Evolutionary conservation across 2,797 vertebrate genomes (phyloP).

Genomic region (Etheostoma perlongum): DNA sequence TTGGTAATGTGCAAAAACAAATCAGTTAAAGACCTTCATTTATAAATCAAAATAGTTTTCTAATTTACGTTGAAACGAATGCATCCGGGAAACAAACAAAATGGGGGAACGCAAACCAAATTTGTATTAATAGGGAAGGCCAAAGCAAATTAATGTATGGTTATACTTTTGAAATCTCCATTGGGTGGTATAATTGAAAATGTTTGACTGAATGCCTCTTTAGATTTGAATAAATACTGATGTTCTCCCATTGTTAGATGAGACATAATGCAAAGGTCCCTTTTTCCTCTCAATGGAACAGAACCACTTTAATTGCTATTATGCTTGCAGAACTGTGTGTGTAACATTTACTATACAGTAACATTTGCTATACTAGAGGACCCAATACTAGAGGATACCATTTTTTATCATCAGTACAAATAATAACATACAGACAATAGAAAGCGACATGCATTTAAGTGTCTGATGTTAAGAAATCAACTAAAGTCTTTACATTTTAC

Average conservation of each 20-base stretch:
- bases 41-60: constrained; percentile 1
- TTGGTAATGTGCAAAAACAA: constrained; percentile 34
- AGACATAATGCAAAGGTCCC: background rate
- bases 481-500: background rate
- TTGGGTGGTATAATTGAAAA: constrained; percentile 33
- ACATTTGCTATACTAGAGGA: background rate
- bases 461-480: background rate
- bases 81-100: constrained; percentile 11
- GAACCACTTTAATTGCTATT: constrained; percentile 8
- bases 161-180: constrained; percentile 37
- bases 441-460: background rate
- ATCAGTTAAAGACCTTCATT: constrained; percentile 11
- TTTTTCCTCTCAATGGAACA: background rate
- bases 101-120: background rate
- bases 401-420: background rate
- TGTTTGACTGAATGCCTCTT: constrained; percentile 34
- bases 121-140: constrained; percentile 18
- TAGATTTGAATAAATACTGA: constrained; percentile 30
- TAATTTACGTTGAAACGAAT: constrained; percentile 17
- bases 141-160: constrained; percentile 30
- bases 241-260: constrained; percentile 10
- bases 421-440: background rate
- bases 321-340: background rate
- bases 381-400: no score
- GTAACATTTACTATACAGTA: background rate